Evolutionary conservation across 2,113 vertebrate genomes (phyloP).

Genomic region (Kryptolebias marmoratus): DNA sequence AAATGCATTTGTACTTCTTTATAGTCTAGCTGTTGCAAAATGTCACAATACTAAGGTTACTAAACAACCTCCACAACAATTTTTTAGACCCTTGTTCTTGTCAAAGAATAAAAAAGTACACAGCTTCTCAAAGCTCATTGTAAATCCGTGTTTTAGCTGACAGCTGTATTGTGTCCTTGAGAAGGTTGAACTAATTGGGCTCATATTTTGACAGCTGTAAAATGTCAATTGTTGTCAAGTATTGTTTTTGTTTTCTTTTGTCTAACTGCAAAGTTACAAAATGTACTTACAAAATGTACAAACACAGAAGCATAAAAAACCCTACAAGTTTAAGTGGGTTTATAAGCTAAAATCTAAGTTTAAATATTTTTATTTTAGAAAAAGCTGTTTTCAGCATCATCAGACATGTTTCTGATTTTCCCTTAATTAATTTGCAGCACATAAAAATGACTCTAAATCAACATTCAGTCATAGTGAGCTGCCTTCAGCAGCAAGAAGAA

Average conservation of each 20-base stretch:
- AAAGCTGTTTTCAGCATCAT: neutral
- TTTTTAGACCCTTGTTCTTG: neutral
- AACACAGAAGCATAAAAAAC: too few species aligned
- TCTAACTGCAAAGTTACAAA: slow-evolving; percentile 35
- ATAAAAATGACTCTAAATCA: neutral
- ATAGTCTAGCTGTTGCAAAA: neutral
- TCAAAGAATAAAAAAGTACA: neutral
- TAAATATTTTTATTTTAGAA: neutral
- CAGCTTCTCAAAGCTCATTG: slow-evolving; percentile 12
- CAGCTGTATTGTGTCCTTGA: slow-evolving; percentile 12
- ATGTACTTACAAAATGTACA: slow-evolving; percentile 12
- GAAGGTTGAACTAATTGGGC: slow-evolving; percentile 24
- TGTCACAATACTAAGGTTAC: neutral
- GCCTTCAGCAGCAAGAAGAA: neutral
- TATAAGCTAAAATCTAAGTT: neutral
- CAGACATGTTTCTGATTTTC: too few species aligned
- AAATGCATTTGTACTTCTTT: neutral
- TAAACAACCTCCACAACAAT: neutral
- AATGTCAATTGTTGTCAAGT: slow-evolving; percentile 11
- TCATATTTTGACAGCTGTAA: slow-evolving; percentile 20
- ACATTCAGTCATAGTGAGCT: neutral
- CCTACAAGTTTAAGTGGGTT: neutral
- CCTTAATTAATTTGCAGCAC: neutral
- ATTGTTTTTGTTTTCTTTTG: slow-evolving; percentile 40
- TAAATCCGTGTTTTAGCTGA: slow-evolving; percentile 13